Evolutionary conservation across 2,888 invertebrate genomes (phyloP), one percentile per base, ranked within the genome.

Genomic region (Ormyrus thymus): DNA sequence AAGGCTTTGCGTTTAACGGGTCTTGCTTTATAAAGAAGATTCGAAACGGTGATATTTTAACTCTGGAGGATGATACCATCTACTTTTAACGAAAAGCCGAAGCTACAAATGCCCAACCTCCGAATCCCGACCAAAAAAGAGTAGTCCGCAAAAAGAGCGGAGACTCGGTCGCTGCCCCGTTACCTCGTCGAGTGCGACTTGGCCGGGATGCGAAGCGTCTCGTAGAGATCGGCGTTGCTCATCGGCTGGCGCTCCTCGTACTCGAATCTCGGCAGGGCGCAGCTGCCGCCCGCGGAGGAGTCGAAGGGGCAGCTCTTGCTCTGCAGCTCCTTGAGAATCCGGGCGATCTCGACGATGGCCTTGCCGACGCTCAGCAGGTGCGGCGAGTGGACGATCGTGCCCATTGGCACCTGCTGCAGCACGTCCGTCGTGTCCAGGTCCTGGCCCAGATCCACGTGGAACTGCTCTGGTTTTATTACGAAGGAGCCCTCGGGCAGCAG

Each of bases 311-410:
- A 81, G 43, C 71, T 81, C 56, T 70, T 45, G 79, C 79, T 0
- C 82, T 83, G 76, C 85, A 88, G 43, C 69, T 86, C 64, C 82
- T 82, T 62, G 1, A 89, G 68, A 1, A 82, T 75, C 61, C 85
- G 83, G 2, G 85, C 85, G 10, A 87, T 80, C 55, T 86, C 86
- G 46, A 87, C 76, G 8, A 90, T 84, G 29, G 87, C 84, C 76
- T 87, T 89, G 4, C 89, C 89, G 45, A 89, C 84, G 7, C 85
- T 83, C 0, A 89, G 81, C 0, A 90, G 70, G 76, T 88, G 84
- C 0, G 89, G 87, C 46, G 89, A 89, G 46, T 86, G 84, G 5
- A 84, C 82, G 0, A 87, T 82, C 0, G 85, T 81, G 46, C 81
- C 79, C 45, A 73, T 81, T 15, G 84, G 83, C 0, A 82, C 81